These are phyloP conservation scores for Nomada fucata DNA, from an alignment of 2,888 invertebrate species.

Conservation along the genomic window DNA sequence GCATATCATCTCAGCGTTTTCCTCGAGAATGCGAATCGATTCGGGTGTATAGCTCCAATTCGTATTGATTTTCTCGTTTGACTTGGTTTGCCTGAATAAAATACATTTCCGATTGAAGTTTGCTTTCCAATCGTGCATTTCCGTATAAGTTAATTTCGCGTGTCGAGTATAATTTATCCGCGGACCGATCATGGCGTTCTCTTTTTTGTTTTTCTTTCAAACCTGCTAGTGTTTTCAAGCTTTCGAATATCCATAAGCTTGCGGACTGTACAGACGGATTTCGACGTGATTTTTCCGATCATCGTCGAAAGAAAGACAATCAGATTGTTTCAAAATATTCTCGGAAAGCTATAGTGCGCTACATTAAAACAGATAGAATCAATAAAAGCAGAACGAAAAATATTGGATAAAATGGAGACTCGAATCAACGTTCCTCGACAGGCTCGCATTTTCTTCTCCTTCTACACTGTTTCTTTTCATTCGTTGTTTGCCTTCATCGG, in stretches of 20 bases:
- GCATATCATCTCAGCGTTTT: conserved; percentile 25
- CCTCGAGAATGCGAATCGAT: conserved; percentile 50
- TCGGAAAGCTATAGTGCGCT: not conserved
- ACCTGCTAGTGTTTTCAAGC: conserved; percentile 7
- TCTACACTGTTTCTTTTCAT: conserved; percentile 34
- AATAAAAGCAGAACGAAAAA: not conserved
- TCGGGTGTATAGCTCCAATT: conserved; percentile 18
- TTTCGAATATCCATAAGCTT: not conserved
- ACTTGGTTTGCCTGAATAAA: not conserved
- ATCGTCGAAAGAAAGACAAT: not conserved
- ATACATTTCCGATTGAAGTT: no score
- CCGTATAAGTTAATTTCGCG: not conserved
- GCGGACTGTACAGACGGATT: conserved; percentile 64
- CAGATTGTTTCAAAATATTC: not conserved
- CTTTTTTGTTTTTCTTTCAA: conserved; percentile 6
- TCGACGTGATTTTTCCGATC: conserved; percentile 22
- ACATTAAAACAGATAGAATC: not conserved
- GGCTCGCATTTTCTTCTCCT: conserved; percentile 40
- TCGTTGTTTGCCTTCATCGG: conserved; percentile 35
- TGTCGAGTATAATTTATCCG: not conserved
- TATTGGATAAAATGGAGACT: not conserved
- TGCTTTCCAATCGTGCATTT: no score
- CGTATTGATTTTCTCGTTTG: not conserved
- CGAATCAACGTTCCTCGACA: conserved; percentile 48
- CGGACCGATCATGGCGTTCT: not conserved